phyloP scores from a whole-genome alignment of 2,888 invertebrate genomes.

The Periphyllus acericola region DNA sequence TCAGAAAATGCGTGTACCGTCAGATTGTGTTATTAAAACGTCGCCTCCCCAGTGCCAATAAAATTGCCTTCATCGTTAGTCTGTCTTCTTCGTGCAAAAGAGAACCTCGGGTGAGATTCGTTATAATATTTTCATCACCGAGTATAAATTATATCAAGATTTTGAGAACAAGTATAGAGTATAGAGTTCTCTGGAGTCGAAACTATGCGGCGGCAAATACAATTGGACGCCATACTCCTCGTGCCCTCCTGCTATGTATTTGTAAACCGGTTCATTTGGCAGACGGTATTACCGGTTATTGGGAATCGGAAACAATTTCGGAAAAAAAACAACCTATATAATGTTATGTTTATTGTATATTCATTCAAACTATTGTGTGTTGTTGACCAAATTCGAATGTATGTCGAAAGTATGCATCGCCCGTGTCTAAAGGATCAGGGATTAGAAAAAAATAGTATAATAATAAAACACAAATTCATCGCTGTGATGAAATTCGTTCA shows the following conservation, averaged over 20 bases:
- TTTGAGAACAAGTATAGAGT: conserved; percentile 1
- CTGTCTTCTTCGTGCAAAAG: not conserved
- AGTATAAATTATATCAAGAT: conserved; percentile 1
- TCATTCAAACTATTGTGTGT: not conserved
- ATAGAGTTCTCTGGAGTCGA: not conserved
- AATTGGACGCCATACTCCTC: not conserved
- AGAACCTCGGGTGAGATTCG: not conserved
- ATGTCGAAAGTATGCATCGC: not conserved
- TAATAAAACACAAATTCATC: not conserved
- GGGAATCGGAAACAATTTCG: conserved; percentile 40
- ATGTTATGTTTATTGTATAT: not conserved
- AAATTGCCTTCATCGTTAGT: not conserved
- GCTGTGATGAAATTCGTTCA: too few species aligned
- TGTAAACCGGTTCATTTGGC: conserved; percentile 38
- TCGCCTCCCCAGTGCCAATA: not conserved
- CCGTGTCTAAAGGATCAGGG: not conserved
- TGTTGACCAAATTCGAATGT: not conserved
- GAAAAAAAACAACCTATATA: not conserved
- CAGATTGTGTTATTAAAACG: too few species aligned
- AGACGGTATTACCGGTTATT: conserved; percentile 31
- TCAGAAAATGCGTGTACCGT: too few species aligned
- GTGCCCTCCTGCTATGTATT: too few species aligned
- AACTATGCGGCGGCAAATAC: not conserved
- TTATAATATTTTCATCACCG: not conserved
- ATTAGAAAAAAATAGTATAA: not conserved